Percentiles rank a stretch among this genome's conserved stretches.
Conservation (phyloP, 2,113 vertebrate genomes). For the Glaucomys volans region DNA sequence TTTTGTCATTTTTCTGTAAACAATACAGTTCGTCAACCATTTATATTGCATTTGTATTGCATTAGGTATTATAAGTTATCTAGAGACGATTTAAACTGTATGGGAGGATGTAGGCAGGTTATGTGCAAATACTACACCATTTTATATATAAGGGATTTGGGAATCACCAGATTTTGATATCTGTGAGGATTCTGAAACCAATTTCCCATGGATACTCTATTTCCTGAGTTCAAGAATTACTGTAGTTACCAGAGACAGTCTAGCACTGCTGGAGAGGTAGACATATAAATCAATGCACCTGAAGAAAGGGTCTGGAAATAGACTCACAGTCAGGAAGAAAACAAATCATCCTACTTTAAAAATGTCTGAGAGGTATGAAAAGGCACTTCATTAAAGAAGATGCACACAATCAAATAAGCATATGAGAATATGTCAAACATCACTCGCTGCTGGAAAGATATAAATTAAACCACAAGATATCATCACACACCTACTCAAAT, state of each 20-base stretch:
- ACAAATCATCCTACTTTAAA: not conserved
- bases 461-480: not conserved
- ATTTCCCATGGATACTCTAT: not conserved
- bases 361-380: not conserved
- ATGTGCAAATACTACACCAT: not conserved
- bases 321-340: not conserved
- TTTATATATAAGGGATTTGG: not conserved
- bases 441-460: not conserved
- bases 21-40: not conserved
- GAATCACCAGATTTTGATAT: not conserved
- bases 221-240: not conserved
- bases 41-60: not conserved
- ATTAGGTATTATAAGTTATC: not conserved
- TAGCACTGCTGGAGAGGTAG: not conserved
- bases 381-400: not conserved
- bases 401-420: not conserved
- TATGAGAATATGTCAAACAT: constrained; percentile 26
- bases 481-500: not conserved
- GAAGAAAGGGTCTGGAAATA: not conserved
- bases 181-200: not conserved
- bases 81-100: not conserved
- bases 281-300: not conserved
- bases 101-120: not conserved
- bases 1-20: not conserved
- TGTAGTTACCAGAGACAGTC: not conserved